Conservation (phyloP, 1,140 invertebrate genomes). For the Aculops lycopersici region DNA sequence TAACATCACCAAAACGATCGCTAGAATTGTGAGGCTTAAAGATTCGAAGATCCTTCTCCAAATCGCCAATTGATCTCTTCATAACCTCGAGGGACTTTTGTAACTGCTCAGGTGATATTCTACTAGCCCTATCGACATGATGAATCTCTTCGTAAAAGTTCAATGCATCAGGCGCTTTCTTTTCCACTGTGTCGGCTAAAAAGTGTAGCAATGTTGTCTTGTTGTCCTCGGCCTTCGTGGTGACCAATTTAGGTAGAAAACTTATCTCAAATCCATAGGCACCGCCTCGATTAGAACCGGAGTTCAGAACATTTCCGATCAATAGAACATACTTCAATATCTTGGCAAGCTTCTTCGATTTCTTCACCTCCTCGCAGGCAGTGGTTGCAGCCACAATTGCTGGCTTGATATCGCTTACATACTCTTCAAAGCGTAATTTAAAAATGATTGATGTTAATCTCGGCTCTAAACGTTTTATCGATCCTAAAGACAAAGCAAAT, state of each 20-base stretch:
- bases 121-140: conserved; percentile 29
- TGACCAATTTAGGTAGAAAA: conserved; percentile 54
- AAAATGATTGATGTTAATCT: conserved; percentile 63
- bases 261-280: conserved; percentile 86
- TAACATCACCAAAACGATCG: conserved; percentile 46
- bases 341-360: conserved; percentile 55
- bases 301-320: conserved; percentile 13
- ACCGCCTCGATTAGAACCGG: conserved; percentile 56
- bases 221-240: conserved; percentile 69
- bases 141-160: conserved; percentile 53
- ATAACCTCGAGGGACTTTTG: conserved; percentile 51
- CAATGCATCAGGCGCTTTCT: conserved; percentile 47
- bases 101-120: conserved; percentile 30
- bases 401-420: conserved; percentile 63
- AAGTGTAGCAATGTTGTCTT: conserved; percentile 72
- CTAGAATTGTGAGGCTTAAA: conserved; percentile 38
- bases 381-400: conserved; percentile 75
- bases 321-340: conserved; percentile 61
- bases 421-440: conserved; percentile 43
- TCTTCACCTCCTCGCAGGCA: conserved; percentile 71
- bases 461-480: conserved; percentile 53
- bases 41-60: conserved; percentile 57
- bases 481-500: conserved; percentile 54
- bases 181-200: conserved; percentile 52
- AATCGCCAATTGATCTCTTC: conserved; percentile 44